These are phyloP conservation scores for Vombatus ursinus DNA, from an alignment of 2,113 vertebrate species.

Conservation along the genomic window DNA sequence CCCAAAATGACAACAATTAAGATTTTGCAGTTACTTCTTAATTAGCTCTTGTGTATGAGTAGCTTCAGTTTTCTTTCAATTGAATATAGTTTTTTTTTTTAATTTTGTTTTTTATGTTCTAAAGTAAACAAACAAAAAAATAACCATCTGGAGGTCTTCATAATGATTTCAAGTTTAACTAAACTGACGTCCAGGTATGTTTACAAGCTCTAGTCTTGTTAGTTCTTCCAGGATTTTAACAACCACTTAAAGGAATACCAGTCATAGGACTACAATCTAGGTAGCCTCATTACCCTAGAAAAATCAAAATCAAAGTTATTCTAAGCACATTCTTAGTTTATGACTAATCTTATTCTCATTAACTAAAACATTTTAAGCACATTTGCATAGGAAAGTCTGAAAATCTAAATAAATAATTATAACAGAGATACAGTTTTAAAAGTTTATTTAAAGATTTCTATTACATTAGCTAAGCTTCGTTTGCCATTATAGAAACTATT, in stretches of 20 bases:
- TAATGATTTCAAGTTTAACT: background rate
- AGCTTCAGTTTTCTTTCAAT: conserved; percentile 30
- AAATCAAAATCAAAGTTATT: background rate
- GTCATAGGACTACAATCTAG: conserved; percentile 9
- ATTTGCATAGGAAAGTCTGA: conserved; percentile 23
- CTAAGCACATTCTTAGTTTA: background rate
- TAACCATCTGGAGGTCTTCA: background rate
- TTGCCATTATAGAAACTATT: conserved; percentile 40
- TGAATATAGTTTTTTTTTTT: background rate
- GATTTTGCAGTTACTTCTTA: conserved; percentile 1
- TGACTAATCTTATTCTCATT: background rate
- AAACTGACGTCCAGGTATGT: background rate
- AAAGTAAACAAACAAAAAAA: background rate
- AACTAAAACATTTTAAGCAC: conserved; percentile 27
- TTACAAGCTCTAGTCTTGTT: background rate
- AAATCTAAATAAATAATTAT: conserved; percentile 22
- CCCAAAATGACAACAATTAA: conserved; percentile 5
- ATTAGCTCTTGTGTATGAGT: conserved; percentile 49
- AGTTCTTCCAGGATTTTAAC: conserved; percentile 21
- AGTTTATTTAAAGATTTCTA: conserved; percentile 36
- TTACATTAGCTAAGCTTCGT: conserved; percentile 46
- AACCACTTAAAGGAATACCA: conserved; percentile 13
- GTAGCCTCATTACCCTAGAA: conserved; percentile 5
- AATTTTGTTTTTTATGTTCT: background rate
- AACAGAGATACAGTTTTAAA: conserved; percentile 1